Evolutionary conservation across 2,888 invertebrate genomes (phyloP), one percentile per base, ranked within the genome.

Genomic region (Willowsia nigromaculata): DNA sequence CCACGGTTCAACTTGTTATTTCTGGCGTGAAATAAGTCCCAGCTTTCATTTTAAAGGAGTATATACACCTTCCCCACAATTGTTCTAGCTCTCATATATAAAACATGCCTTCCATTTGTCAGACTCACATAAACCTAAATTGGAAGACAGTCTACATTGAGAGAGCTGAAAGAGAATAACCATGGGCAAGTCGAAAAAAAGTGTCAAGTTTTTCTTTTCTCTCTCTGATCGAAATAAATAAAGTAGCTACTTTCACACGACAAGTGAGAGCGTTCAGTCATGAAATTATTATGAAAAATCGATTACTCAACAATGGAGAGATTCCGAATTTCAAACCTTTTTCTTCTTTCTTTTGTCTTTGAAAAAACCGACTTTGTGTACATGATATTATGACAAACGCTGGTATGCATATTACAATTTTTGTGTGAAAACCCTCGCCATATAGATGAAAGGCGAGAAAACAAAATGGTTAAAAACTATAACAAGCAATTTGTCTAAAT

Each of bases 401-500:
- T 15, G 47, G 13, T 25, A 56, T 25, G 25, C 62, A 62, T 62
- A 30, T 15, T 62, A 62, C 11, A 27, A 62, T 62, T 62, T 62
- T 15, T 30, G 30, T 30, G 68, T 27, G 82, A 68, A 71, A n/a
- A n/a, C n/a, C n/a, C n/a, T n/a, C n/a, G n/a, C n/a, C n/a, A n/a
- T n/a, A n/a, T n/a, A n/a, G n/a, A n/a, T n/a, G n/a, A n/a, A n/a
- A n/a, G n/a, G 74, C 71, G 71, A 22, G 53, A 84, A 84, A 56
- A 50, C 62, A 4, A 33, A 68, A 33, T 65, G 30, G 59, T 40
- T 74, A 43, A 65, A 74, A 56, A 71, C 25, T 83, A 30, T 68
- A 50, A 83, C 30, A 30, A 53, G 74, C 56, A 74, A 13, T 84
- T 71, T 84, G 40, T 74, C 71, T 74, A 71, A 84, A 84, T 84